phyloP scores from a whole-genome alignment of 2,888 invertebrate species.

The Toxonevra muliebris region DNA sequence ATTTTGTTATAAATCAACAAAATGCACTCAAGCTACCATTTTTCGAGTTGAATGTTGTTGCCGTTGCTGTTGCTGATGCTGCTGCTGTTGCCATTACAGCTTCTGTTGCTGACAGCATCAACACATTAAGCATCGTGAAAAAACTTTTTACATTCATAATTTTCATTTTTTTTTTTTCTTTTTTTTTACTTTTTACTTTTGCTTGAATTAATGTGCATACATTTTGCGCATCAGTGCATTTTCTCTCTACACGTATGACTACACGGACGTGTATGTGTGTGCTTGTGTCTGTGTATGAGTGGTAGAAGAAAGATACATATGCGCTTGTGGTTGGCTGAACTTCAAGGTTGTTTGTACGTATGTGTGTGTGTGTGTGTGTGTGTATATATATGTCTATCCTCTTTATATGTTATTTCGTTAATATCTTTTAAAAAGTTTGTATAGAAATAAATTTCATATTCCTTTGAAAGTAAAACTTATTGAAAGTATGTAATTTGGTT shows the following conservation, averaged over 20 bases:
- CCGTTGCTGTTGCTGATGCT: neutral
- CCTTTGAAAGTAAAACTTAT: too few relatives aligned
- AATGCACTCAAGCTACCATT: slow-evolving; percentile 44
- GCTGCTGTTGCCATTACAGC: slow-evolving; percentile 33
- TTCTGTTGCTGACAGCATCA: slow-evolving; percentile 58
- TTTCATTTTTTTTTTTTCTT: neutral
- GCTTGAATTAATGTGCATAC: slow-evolving; percentile 57
- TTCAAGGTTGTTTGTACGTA: neutral
- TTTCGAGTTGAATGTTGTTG: neutral
- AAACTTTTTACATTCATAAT: slow-evolving; percentile 18
- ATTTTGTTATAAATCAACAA: slow-evolving; percentile 60
- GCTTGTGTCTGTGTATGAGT: too few relatives aligned
- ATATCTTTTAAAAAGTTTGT: too few relatives aligned
- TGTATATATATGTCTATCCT: too few relatives aligned
- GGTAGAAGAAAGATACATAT: too few relatives aligned
- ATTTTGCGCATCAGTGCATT: slow-evolving; percentile 43
- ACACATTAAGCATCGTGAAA: slow-evolving; percentile 53
- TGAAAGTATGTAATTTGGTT: too few relatives aligned
- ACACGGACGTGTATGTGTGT: too few relatives aligned
- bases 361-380: too few relatives aligned
- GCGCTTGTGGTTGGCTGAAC: too few relatives aligned
- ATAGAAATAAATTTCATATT: too few relatives aligned
- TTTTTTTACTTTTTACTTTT: slow-evolving; percentile 35
- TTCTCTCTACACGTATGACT: too few relatives aligned
- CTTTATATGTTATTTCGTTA: too few relatives aligned